phyloP scores from a whole-genome alignment of 2,797 vertebrate genomes.

The Avahi laniger region DNA sequence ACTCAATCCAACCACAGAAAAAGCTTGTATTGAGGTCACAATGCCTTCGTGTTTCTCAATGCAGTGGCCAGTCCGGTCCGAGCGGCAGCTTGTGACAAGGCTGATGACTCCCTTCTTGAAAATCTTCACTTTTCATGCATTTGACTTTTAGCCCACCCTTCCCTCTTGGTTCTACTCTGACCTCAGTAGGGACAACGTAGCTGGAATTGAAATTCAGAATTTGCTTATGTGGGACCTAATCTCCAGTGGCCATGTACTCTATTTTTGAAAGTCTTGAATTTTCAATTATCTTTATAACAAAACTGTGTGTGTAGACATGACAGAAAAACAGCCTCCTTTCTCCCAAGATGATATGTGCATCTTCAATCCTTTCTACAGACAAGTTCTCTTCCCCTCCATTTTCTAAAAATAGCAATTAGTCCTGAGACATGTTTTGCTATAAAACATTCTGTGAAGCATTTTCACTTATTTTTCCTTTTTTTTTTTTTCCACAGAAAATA shows the following conservation, averaged over 20 bases:
- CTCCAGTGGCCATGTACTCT: background rate
- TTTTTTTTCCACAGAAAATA: background rate
- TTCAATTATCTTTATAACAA: slow-evolving; percentile 1
- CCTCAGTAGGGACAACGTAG: background rate
- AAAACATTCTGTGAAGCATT: slow-evolving; percentile 15
- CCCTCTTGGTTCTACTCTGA: background rate
- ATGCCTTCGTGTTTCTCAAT: background rate
- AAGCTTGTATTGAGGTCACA: background rate
- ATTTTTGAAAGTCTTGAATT: background rate
- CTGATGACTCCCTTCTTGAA: background rate
- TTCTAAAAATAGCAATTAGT: slow-evolving; percentile 51
- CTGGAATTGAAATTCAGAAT: background rate
- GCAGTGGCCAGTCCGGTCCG: background rate
- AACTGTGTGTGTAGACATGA: background rate
- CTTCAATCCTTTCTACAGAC: background rate
- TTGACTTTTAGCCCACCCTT: background rate
- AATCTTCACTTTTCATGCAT: background rate
- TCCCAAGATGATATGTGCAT: background rate
- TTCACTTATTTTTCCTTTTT: background rate
- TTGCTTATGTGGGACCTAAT: background rate
- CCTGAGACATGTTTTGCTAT: background rate
- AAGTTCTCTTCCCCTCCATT: background rate
- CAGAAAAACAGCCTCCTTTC: background rate
- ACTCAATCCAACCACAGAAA: background rate
- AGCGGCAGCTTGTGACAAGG: background rate